Base-by-base conservation (phyloP, 2,888 invertebrate genomes). In the Aricia artaxerxes region DNA sequence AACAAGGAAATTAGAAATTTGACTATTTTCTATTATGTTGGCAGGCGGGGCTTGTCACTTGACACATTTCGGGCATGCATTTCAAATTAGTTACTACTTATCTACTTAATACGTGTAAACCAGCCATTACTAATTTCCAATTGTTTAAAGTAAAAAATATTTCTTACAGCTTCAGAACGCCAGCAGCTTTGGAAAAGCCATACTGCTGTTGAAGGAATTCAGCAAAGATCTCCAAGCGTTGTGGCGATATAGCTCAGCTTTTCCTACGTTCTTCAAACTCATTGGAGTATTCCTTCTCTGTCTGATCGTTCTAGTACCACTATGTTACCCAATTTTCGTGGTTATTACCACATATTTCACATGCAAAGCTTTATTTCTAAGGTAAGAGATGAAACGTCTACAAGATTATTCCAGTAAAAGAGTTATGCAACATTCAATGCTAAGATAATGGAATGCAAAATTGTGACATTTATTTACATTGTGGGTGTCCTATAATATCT, bases 251-350 rank as follows among this genome's bases (percentile, higher is more conserved):
- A 93, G 94, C 31, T 92, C 94, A 13, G 92, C 94, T 0, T 94
- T 94, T 85, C 94, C 94, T 16, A 94, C 94, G 60, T 92, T 95
- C 85, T 89, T 94, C 79, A 95, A 95, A 81, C 88, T 94, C 64
- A 89, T 94, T 78, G 92, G 90, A 81, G 90, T 94, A 6, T 81
- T 93, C 64, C 80, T 92, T n/a, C 87, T 95, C 13, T 91, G 91
- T 81, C 85, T 93, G 64, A 82, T 94, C 6, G 88, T 89, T 44
- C 78, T 91, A 35, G 83, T 95, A 85, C 94, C 94, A 0, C 86
- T 94, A 9, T 83, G 92, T 16, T 95, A 94, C 82, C 94, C 94
- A 9, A 13, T 91, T 16, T 91, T 94, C 80, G 81, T 94, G 49
- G 61, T 89, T 6, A 81, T 83, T 6, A 80, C 91, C 79, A 93